Evolutionary conservation across 2,888 invertebrate genomes (phyloP).

Genomic region (Listrodromus nycthemerus): DNA sequence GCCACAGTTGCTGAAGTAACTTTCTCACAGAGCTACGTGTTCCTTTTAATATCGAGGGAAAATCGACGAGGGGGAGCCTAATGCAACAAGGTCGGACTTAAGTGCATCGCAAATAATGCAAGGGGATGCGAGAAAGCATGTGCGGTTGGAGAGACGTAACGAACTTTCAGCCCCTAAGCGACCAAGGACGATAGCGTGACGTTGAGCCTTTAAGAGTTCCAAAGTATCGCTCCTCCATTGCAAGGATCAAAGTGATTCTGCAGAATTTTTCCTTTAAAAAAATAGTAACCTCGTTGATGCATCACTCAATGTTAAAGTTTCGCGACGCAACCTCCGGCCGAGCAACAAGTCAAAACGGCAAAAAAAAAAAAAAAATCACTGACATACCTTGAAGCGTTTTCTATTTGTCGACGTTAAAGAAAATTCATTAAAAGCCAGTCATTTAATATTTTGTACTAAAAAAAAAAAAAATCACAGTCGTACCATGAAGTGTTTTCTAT

Average conservation of each 20-base stretch:
- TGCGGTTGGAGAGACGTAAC: neutral
- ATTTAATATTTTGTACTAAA: no score
- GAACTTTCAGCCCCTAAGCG: constrained; percentile 18
- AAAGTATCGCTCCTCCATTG: neutral
- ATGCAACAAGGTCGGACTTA: constrained; percentile 34
- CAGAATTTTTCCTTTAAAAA: neutral
- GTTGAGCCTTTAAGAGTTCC: constrained; percentile 13
- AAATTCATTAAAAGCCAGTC: no score
- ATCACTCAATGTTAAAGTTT: no score
- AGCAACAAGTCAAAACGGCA: no score
- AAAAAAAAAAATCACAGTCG: no score
- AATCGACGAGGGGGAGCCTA: neutral
- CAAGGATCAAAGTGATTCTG: neutral
- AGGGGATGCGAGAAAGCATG: constrained; percentile 29
- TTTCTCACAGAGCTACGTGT: no score
- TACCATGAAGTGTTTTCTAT: no score
- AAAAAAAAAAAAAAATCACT: no score
- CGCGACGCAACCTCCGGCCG: no score
- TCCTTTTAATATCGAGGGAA: neutral
- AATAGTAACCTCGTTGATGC: neutral
- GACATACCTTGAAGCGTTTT: no score
- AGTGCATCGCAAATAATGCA: constrained; percentile 50
- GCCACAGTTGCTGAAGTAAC: no score
- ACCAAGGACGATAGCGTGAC: constrained; percentile 15
- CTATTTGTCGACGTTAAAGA: no score